Base-by-base conservation (phyloP, 2,888 invertebrate genomes). In the Meliscaeva auricollis region DNA sequence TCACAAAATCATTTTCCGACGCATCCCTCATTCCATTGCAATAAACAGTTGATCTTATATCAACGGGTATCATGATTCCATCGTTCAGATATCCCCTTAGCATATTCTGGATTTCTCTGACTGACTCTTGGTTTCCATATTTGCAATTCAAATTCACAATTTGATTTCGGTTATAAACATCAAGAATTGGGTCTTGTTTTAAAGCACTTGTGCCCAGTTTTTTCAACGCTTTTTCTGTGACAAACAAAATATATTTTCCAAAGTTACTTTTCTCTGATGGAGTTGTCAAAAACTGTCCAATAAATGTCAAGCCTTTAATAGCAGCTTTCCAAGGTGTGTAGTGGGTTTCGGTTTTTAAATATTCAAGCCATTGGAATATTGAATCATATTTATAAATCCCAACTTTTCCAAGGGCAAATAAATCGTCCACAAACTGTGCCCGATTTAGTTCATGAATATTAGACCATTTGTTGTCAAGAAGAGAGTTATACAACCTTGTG, bases 241-340 rank as follows among this genome's bases (percentile, higher is more conserved):
- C 89, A 0, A 90, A 88, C 46, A 93, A 88, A 30, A 95, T 89
- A 87, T 94, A 94, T 3, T 44, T 81, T 6, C 88, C 88, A 74
- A 91, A 91, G 26, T 89, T 58, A 0, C 22, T 11, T 6, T 89
- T 89, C 5, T 91, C 89, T 8, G 58, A 8, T 0, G 81, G 87
- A 22, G 90, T 91, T 68, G 90, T 91, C 69, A 91, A 75, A 4
- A 90, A 90, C 9, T 89, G 89, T 26, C 89, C 88, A 32, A 94
- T 73, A 87, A 89, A 93, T 4, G 88, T 88, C 30, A 93, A 91
- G 0, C 91, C 92, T 44, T 90, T 93, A 56, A 94, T 93, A 0
- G 96, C 96, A 0, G 96, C 93, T 5, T 93, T 93, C 97, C 97
- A 98, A 0, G 98, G 97, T n/a, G 96, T 93, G 88, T 96, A 96